phyloP scores from a whole-genome alignment of 2,113 vertebrate species.

The Coturnix japonica region DNA sequence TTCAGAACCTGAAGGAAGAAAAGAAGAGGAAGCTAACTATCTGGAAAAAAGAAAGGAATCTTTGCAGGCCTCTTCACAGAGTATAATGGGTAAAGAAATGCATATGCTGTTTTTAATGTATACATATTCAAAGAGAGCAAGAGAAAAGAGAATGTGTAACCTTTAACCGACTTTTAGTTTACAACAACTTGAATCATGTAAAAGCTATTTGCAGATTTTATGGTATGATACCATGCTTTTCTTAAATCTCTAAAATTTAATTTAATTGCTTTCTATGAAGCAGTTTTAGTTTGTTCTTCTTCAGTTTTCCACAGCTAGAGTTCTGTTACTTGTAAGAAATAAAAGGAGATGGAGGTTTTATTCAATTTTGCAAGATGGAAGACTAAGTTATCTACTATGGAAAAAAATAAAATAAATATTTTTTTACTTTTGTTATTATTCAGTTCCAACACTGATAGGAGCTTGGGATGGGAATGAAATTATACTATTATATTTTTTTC shows the following conservation, averaged over 20 bases:
- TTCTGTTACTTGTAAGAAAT: not conserved
- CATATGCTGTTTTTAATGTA: not conserved
- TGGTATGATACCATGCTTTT: not conserved
- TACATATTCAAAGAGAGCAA: not conserved
- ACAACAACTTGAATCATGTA: not conserved
- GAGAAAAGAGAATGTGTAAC: not conserved
- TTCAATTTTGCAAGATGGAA: not conserved
- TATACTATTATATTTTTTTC: not conserved
- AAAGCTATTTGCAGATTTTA: not conserved
- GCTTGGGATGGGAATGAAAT: not conserved
- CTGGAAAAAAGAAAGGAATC: slow-evolving; percentile 50
- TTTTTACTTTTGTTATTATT: not conserved
- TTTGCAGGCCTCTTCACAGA: slow-evolving; percentile 17
- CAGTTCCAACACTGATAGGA: not conserved
- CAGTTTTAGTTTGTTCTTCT: not conserved
- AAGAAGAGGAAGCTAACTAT: slow-evolving; percentile 60
- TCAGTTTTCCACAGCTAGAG: not conserved
- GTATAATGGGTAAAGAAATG: slow-evolving; percentile 74
- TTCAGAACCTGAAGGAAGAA: slow-evolving; percentile 67
- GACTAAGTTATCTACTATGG: not conserved
- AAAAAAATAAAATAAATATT: not conserved
- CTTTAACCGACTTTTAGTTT: not conserved
- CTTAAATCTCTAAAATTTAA: not conserved
- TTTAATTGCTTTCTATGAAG: not conserved
- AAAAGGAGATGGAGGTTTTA: not conserved